Base-by-base conservation (phyloP, 2,888 invertebrate genomes). In the Tinea pellionella region DNA sequence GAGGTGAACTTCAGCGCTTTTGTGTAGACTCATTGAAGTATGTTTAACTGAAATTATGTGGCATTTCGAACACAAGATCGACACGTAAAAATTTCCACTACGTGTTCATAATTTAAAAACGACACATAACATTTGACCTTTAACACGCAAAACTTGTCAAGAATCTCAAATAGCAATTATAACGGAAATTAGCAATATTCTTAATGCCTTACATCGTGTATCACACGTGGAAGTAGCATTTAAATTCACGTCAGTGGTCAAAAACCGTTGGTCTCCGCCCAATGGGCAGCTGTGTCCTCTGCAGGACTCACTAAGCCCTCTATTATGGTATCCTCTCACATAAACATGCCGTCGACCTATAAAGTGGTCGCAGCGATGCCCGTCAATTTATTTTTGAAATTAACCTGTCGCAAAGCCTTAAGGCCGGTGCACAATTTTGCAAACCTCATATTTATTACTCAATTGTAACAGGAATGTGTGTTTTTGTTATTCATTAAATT, bases 351-450 rank as follows among this genome's bases (percentile, higher is more conserved):
- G 69, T 69, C 70, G 64, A 70, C 68, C 72, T 74, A 75, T 77
- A 78, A 57, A 57, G 32, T 57, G 57, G 57, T 57, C 18, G 16
- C 47, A 47, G 47, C 47, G 47, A 47, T 47, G 47, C 66, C 71
- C 75, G 76, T 77, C 81, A 81, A 84, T 82, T 85, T 83, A 82
- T 81, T 82, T 77, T 78, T 78, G 68, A 75, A 85, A 86, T 84
- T 81, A 84, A 83, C 81, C 80, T 81, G 86, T 85, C 81, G 76
- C 72, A 70, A 71, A 73, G 75, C 77, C 76, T 81, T 79, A 80
- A 74, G 68, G 69, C 71, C 65, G 65, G 64, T 64, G 64, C 64
- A 64, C 24, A 57, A 53, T 63, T 64, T 71, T 70, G 72, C 69
- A 75, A 78, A 76, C 57, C 29, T 57, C 57, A 32, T n/a, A 57